Percentiles rank a stretch among this genome's conserved stretches.
phyloP scores from a whole-genome alignment of 2,113 vertebrate genomes.

The Jacana jacana region DNA sequence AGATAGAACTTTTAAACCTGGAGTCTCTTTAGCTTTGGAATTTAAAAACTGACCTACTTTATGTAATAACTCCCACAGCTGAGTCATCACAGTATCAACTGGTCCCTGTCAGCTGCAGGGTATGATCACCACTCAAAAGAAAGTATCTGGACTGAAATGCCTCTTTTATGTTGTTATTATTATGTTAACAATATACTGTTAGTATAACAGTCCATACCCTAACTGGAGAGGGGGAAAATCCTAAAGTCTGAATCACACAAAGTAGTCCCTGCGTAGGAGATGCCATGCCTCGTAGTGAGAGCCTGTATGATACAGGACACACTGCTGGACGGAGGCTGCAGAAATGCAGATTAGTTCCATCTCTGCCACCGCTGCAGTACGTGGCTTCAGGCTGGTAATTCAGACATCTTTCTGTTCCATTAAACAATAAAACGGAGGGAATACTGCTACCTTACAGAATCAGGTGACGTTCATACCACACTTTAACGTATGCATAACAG shows the following conservation, averaged over 20 bases:
- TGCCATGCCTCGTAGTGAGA: background rate
- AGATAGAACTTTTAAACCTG: background rate
- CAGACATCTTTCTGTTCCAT: slow-evolving; percentile 43
- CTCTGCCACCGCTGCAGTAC: background rate
- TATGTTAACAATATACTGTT: background rate
- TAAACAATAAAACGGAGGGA: slow-evolving; percentile 50
- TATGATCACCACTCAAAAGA: background rate
- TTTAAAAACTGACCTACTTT: slow-evolving; percentile 53
- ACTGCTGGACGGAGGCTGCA: background rate
- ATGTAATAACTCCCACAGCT: slow-evolving; percentile 50
- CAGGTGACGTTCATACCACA: background rate
- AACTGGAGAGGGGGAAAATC: background rate
- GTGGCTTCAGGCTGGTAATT: slow-evolving; percentile 43
- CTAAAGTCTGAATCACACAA: background rate
- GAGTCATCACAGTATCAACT: slow-evolving; percentile 52
- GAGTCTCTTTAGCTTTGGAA: background rate
- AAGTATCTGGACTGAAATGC: background rate
- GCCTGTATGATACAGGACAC: background rate
- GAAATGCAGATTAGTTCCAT: slow-evolving; percentile 23
- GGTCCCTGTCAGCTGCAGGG: slow-evolving; percentile 7
- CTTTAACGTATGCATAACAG: background rate
- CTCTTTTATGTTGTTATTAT: background rate
- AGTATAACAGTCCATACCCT: background rate
- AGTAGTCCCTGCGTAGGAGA: background rate
- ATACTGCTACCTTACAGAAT: background rate